These are phyloP conservation scores for Herpailurus yagouaroundi DNA, from an alignment of 2,113 vertebrate genomes.

Conservation along the genomic window DNA sequence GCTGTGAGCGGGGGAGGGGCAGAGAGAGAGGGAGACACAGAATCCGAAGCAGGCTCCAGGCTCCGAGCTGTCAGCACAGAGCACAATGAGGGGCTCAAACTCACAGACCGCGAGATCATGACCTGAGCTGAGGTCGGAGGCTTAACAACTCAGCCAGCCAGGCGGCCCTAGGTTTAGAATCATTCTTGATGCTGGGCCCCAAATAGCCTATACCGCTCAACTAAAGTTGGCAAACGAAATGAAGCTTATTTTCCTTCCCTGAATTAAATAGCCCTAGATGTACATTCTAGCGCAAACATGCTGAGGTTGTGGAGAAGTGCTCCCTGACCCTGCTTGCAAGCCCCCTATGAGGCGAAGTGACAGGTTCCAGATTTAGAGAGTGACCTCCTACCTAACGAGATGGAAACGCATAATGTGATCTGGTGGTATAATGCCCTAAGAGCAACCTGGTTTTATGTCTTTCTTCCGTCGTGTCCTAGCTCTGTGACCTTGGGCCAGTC, in stretches of 20 bases:
- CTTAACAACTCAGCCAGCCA: too few relatives aligned
- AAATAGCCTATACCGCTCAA: conserved; percentile 23
- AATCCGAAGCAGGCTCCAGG: too few relatives aligned
- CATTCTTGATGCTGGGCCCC: background rate
- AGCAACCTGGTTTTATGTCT: background rate
- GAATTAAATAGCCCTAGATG: background rate
- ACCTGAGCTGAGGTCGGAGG: too few relatives aligned
- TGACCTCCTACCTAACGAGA: conserved; percentile 2
- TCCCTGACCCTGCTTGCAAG: background rate
- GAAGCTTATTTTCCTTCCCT: conserved; percentile 31
- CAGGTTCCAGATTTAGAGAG: background rate
- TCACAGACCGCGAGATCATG: too few relatives aligned
- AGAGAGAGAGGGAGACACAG: too few relatives aligned
- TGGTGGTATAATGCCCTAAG: background rate
- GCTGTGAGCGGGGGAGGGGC: too few relatives aligned
- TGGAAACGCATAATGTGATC: conserved; percentile 8
- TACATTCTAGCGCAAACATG: background rate
- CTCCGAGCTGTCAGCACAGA: too few relatives aligned
- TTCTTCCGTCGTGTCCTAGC: conserved; percentile 1
- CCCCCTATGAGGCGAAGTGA: background rate
- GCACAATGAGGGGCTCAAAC: too few relatives aligned
- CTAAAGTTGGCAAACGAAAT: conserved; percentile 53
- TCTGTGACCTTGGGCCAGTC: conserved; percentile 38
- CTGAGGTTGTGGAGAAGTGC: background rate
- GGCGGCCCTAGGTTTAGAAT: too few relatives aligned